Base-by-base conservation (phyloP, 1,140 invertebrate genomes). In the Diploscapter pachys region DNA sequence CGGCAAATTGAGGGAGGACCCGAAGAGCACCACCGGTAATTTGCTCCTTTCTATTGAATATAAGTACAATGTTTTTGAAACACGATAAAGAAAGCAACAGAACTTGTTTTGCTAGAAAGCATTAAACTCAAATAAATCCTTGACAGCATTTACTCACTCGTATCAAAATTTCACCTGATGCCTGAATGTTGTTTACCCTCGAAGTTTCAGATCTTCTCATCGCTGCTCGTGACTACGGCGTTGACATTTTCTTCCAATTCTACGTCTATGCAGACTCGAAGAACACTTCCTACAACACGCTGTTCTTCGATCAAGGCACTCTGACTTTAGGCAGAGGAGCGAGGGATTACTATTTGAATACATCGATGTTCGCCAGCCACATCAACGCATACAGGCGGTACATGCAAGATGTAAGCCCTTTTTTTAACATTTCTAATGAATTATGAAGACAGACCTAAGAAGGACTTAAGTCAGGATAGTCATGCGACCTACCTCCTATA, bases 151-250 rank as follows among this genome's bases (percentile, higher is more conserved):
- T 31, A 31, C 31, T 31, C 31, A 31, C 31, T 31, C 31, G 31
- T 31, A 1, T 31, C 31, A 31, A 31, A 31, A 31, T 31, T 31
- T 31, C 31, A 31, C 31, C 1, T 31, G 31, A 31, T 31, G 31
- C 31, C 31, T 31, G 31, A 31, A 31, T 1, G 31, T 31, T 31
- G 31, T 31, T 31, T 31, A 31, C 31, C 31, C 31, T 31, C 31
- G 31, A 31, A 9, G 6, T 71, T 61, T 50, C 70, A 71, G 89
- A 90, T 57, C 85, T 93, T 65, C 90, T 93, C 80, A 92, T 91
- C 4, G 90, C 90, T 68, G 83, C 95, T 6, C 88, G 92, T 62
- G 87, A 92, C 4, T 93, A 94, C 86, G 93, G 93, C 78, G 92
- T 93, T 13, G 79, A 80, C 49, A 79, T 86, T 2, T 77, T 88